These are phyloP conservation scores for Serinus canaria DNA, from an alignment of 2,113 vertebrate genomes.

Conservation along the genomic window DNA sequence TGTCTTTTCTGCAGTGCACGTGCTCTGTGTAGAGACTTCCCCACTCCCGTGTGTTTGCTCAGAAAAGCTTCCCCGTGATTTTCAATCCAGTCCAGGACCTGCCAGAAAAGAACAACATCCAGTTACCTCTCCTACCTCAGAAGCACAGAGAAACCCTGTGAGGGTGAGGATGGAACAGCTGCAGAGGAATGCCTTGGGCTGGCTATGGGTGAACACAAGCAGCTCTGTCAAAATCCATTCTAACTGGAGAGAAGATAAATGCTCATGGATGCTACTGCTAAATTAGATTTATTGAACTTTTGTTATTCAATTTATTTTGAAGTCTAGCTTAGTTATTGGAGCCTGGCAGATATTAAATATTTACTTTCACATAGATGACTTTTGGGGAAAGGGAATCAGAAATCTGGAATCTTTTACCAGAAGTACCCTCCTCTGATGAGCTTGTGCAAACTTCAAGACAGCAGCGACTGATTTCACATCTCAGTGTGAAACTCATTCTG, in stretches of 20 bases:
- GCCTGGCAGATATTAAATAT: not conserved
- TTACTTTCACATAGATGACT: not conserved
- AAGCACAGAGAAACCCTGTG: not conserved
- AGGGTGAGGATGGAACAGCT: not conserved
- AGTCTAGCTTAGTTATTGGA: not conserved
- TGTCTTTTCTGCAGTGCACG: constrained; percentile 95
- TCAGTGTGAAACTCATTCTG: not conserved
- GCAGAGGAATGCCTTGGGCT: not conserved
- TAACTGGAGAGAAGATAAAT: not conserved
- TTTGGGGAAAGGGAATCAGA: not conserved
- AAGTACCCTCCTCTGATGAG: not conserved
- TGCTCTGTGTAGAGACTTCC: constrained; percentile 92
- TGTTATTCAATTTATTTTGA: constrained; percentile 29
- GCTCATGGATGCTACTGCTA: not conserved
- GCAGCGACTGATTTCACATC: not conserved
- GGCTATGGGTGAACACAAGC: not conserved
- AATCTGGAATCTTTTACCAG: not conserved
- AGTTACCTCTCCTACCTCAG: constrained; percentile 37
- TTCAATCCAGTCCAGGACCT: constrained; percentile 98
- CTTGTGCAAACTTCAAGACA: not conserved
- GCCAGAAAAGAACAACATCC: constrained; percentile 39
- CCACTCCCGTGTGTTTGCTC: constrained; percentile 95
- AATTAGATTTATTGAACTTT: constrained; percentile 26
- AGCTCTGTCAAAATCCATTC: not conserved
- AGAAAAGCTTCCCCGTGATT: constrained; percentile 96